Evolutionary conservation across 1,140 invertebrate species (phyloP).

Genomic region (Anastrepha ludens): DNA sequence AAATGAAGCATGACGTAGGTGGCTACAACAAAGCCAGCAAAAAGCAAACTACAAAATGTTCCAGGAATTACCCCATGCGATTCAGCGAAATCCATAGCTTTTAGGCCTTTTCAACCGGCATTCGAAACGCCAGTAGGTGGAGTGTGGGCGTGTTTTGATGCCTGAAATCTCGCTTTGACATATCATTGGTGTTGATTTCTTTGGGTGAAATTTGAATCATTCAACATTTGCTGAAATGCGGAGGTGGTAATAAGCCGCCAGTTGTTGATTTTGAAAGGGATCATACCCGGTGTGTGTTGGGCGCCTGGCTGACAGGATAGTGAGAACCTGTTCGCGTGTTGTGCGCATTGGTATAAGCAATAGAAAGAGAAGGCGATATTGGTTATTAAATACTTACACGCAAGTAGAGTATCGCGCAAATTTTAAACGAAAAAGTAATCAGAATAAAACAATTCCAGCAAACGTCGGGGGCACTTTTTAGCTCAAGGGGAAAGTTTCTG

Average conservation of each 20-base stretch:
- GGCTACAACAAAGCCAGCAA: neutral
- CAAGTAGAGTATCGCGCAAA: neutral
- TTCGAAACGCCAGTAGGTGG: no score
- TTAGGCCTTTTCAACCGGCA: neutral
- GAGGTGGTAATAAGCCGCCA: neutral
- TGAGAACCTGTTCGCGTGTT: neutral
- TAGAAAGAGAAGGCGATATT: neutral
- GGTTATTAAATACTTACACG: neutral
- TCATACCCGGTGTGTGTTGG: no score
- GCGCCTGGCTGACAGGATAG: no score
- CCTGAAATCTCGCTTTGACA: constrained; percentile 12
- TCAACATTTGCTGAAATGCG: neutral
- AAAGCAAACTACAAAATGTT: neutral
- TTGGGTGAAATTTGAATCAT: neutral
- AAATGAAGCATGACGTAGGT: neutral
- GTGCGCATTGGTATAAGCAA: neutral
- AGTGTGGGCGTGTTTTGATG: neutral
- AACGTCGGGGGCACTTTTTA: no score
- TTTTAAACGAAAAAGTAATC: no score
- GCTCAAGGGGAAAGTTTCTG: no score
- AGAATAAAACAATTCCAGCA: no score
- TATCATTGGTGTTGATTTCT: neutral
- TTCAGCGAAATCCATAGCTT: neutral
- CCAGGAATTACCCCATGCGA: no score
- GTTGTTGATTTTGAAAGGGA: neutral